phyloP scores from a whole-genome alignment of 2,888 invertebrate genomes.

The Lottia scabra region DNA sequence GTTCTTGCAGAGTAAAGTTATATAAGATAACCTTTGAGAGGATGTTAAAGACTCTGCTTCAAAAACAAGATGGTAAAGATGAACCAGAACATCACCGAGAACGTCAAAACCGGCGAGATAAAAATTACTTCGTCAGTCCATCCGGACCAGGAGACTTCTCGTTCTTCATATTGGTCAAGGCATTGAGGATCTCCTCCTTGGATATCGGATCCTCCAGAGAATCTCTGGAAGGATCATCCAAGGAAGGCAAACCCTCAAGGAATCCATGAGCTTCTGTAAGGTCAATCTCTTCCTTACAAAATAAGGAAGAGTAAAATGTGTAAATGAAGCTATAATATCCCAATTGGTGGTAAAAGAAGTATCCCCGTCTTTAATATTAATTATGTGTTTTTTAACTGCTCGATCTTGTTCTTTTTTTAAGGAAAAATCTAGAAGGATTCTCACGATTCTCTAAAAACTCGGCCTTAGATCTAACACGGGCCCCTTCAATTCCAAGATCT shows the following conservation, averaged over 20 bases:
- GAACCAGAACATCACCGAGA: constrained; percentile 21
- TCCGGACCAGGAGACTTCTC: constrained; percentile 36
- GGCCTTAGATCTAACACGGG: constrained; percentile 11
- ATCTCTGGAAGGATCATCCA: neutral
- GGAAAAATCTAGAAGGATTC: constrained; percentile 17
- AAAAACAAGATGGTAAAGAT: constrained; percentile 20
- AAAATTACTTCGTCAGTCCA: constrained; percentile 35
- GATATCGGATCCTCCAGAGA: constrained; percentile 5
- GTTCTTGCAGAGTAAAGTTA: constrained; percentile 38
- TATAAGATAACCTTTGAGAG: constrained; percentile 19
- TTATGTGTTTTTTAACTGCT: too few species aligned
- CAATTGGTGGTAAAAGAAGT: neutral
- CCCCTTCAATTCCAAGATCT: constrained; percentile 9
- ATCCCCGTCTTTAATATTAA: neutral
- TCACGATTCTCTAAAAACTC: constrained; percentile 9
- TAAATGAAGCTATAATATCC: constrained; percentile 3
- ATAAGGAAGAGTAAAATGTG: neutral
- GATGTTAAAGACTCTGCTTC: constrained; percentile 17
- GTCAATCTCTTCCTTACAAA: constrained; percentile 16
- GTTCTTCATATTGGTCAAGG: constrained; percentile 24
- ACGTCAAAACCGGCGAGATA: constrained; percentile 25
- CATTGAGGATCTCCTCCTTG: constrained; percentile 1
- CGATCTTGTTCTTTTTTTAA: too few species aligned
- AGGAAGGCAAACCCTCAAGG: constrained; percentile 8
- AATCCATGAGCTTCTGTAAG: neutral